Evolutionary conservation across 2,888 invertebrate species (phyloP), one percentile per base, ranked within the genome.

Genomic region (Autographa pulchrina): DNA sequence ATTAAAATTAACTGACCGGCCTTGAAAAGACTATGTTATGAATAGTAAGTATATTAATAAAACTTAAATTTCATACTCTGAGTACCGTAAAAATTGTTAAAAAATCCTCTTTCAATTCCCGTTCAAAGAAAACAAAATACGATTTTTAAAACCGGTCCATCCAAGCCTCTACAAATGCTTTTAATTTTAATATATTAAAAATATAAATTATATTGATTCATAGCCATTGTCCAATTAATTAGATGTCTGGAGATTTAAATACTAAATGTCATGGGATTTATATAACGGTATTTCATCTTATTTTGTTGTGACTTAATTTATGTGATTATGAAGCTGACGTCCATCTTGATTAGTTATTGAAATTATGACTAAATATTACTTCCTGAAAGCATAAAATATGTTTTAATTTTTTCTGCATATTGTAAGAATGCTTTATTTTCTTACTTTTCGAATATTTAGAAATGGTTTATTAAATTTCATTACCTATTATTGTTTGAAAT

Each of bases 171-270:
- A 48, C 6, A n/a, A n/a, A 48, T 48, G 48, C 48, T 6, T 7
- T n/a, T n/a, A 48, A 48, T n/a, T 5, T 48, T 48, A 48, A 48
- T 48, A 48, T 6, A 35, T 35, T 38, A 0, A 48, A 6, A n/a
- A 48, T n/a, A 48, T 48, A 48, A 48, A n/a, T 48, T 48, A 48
- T 48, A n/a, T n/a, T 48, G n/a, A 48, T 48, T 48, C 48, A 48
- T 48, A 48, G 48, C n/a, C 7, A 48, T 48, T 48, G 48, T 48
- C n/a, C 48, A 48, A n/a, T 48, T 48, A n/a, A 48, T 48, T 48
- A 48, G 48, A 48, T 48, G 48, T n/a, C 48, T 43, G 43, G n/a
- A 16, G 48, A 48, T 48, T 48, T 48, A n/a, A 48, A n/a, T 48
- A n/a, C 8, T 2, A n/a, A 48, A 16, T 48, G n/a, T n/a, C 48